Conservation (phyloP, 2,797 vertebrate genomes). For the Macropodus opercularis region DNA sequence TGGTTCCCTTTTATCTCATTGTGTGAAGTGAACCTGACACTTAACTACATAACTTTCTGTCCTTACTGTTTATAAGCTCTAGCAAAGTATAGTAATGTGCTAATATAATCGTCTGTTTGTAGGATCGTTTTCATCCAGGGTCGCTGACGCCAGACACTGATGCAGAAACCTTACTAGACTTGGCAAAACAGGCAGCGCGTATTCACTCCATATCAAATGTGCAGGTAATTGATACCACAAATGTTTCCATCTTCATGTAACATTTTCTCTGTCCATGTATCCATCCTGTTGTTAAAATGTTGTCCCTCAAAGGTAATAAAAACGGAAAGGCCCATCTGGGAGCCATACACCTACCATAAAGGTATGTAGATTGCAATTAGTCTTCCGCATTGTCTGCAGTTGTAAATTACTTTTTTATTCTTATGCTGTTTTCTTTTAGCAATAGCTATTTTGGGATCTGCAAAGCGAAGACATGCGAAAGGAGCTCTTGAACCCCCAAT, state of each 20-base stretch:
- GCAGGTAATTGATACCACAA: slow-evolving; percentile 55
- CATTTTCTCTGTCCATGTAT: background rate
- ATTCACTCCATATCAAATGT: slow-evolving; percentile 10
- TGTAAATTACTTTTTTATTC: background rate
- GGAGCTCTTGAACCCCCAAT: slow-evolving; percentile 10
- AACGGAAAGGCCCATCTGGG: slow-evolving; percentile 19
- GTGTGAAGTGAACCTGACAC: too few relatives aligned
- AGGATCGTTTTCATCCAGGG: slow-evolving; percentile 59
- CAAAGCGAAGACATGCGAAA: background rate
- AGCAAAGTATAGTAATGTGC: too few relatives aligned
- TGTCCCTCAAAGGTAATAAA: slow-evolving; percentile 42
- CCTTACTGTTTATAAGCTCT: too few relatives aligned
- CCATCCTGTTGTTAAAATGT: background rate
- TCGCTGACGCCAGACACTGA: slow-evolving; percentile 35
- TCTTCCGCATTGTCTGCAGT: background rate
- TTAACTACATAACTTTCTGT: too few relatives aligned
- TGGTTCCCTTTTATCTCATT: too few relatives aligned
- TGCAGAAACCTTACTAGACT: slow-evolving; percentile 58
- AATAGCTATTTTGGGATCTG: fast-evolving
- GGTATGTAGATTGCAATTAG: slow-evolving; percentile 13
- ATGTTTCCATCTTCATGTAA: background rate
- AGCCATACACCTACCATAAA: background rate
- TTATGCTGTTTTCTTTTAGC: slow-evolving; percentile 26
- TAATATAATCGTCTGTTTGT: slow-evolving; percentile 38
- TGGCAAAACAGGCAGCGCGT: slow-evolving; percentile 63